Evolutionary conservation across 2,113 vertebrate genomes (phyloP), one percentile per base, ranked within the genome.

Genomic region (Grallaria varia): DNA sequence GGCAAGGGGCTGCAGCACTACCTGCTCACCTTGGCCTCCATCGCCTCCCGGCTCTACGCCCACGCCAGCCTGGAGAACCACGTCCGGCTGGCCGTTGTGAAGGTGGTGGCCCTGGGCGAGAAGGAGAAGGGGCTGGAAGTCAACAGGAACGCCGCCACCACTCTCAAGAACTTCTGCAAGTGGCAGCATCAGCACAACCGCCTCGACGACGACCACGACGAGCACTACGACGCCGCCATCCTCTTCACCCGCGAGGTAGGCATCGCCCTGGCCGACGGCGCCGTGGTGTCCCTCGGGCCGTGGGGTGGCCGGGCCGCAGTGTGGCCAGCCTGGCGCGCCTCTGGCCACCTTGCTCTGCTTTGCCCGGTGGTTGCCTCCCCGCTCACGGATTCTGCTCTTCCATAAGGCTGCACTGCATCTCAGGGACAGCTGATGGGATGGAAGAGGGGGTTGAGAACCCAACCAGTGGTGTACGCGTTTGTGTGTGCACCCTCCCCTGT

Each of bases 1-100:
- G 99, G 99, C 33, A 98, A 98, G 79, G 99, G 99, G 84, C 94
- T 99, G 90, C 98, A 99, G 89, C 99, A 99, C 96, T 99, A 99
- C 97, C 96, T 99, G 94, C 98, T 99, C 95, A 99, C 99, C 6
- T 97, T 99, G 97, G 98, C 99, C 58, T 98, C 99, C 97, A 99
- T 99, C 87, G 99, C 99, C 42, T 99, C 99, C 59, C 98, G 98
- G 74, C 98, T 99, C 80, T 99, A 99, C 93, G 99, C 99, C 10
- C 99, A 99, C 86, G 99, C 99, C 78, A 99, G 99, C 98, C 99
- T 99, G 92, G 99, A 99, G 98, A 99, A 99, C 98, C 99, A 99
- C 59, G 98, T 99, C 91, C 99, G 99, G 33, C 97, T 99, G 96
- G 98, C 98, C 4, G 99, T 99, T 96, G 99, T 99, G 71, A 99